phyloP scores from a whole-genome alignment of 2,113 vertebrate species.

The Gymnorhina tibicen region DNA sequence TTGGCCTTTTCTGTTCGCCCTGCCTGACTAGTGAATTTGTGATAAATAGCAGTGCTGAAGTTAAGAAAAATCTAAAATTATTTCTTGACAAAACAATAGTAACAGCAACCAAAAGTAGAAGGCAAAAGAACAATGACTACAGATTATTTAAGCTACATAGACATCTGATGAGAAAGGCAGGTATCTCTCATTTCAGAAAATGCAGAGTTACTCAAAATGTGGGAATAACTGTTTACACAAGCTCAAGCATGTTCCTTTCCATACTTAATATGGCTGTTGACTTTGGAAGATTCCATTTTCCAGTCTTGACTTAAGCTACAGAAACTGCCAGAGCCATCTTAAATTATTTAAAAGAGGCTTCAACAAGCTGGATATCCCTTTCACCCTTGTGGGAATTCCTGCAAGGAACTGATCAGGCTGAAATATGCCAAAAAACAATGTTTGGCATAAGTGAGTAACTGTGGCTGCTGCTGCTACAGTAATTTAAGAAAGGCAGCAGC shows the following conservation, averaged over 20 bases:
- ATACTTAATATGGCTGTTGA: neutral
- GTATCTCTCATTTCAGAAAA: neutral
- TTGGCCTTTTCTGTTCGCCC: neutral
- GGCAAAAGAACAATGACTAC: neutral
- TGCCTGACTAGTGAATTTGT: neutral
- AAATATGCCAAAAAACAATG: constrained; percentile 15
- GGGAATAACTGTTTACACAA: neutral
- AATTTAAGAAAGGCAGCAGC: constrained; percentile 54
- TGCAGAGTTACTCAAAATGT: neutral
- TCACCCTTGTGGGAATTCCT: constrained; percentile 37
- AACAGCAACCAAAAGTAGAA: neutral
- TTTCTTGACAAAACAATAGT: neutral
- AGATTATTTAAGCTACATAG: neutral
- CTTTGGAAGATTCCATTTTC: constrained; percentile 13
- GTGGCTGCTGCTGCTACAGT: neutral
- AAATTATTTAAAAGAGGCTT: constrained; percentile 39
- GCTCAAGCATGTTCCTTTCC: neutral
- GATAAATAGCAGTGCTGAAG: neutral
- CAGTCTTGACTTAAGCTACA: neutral
- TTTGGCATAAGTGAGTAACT: constrained; percentile 9
- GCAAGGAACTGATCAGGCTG: constrained; percentile 27
- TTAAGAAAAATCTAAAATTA: neutral
- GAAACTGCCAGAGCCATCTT: neutral
- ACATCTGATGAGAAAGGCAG: neutral
- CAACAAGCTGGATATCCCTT: constrained; percentile 44